Evolutionary conservation across 2,888 invertebrate species (phyloP), one percentile per base, ranked within the genome.

Genomic region (Lasioglossum malachurum): DNA sequence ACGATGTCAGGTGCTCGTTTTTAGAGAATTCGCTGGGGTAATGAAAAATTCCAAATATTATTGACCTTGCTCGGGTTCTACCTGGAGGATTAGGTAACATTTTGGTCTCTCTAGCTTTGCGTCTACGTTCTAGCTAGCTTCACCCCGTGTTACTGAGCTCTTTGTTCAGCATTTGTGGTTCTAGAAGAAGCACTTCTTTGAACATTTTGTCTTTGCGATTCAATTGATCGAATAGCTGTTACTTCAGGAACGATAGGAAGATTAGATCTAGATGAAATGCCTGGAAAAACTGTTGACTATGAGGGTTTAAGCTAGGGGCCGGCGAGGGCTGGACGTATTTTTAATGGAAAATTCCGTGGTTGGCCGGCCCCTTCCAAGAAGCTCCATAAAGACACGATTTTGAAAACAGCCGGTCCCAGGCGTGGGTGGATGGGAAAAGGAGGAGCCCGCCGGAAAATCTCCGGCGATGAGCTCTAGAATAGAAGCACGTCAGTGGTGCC

Each of bases 401-500:
- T 69, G 23, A 35, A 38, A 69, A 69, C 69, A 69, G 69, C 69
- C 38, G 38, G 53, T 71, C 57, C 35, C 69, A 27, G 57, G 41
- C 19, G 44, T 41, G 19, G 69, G 46, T 31, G 16, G 23, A 46
- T 53, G 31, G 49, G 57, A 27, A 31, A 67, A 31, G 77, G 49
- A 44, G 64, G 60, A 46, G 74, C 19, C 27, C n/a, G 64, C 31
- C 35, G 80, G 73, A 64, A 83, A 87, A 83, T 77, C 79, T 78
- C 73, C 67, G 83, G 60, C 86, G 78, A 46, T 46, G 75, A 72
- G 89, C 72, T 87, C 84, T 78, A 78, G 90, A 90, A 90, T 88
- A 88, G 90, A 90, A 88, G 87, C 80, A 78, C 86, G 83, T 88
- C 84, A 72, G 69, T 74, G 88, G 38, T 82, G 78, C 80, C 84